phyloP scores from a whole-genome alignment of 2,888 invertebrate species.

The Trissoscelio sp. region DNA sequence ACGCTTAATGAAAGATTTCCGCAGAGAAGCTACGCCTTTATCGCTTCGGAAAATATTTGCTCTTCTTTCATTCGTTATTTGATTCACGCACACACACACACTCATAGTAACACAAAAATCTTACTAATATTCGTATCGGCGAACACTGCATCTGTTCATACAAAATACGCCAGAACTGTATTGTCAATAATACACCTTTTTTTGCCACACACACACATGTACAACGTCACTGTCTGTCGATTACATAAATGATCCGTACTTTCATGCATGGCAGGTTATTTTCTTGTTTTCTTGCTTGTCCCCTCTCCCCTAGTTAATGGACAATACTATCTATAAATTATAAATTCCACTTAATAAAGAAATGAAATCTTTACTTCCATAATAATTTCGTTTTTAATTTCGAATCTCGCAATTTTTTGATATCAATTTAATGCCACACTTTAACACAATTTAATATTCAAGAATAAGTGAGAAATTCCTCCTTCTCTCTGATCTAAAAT shows the following conservation, averaged over 20 bases:
- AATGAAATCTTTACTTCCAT: not conserved
- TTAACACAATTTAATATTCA: slow-evolving; percentile 41
- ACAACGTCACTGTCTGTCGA: slow-evolving; percentile 18
- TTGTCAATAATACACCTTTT: slow-evolving; percentile 37
- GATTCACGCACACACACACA: slow-evolving; percentile 44
- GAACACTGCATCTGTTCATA: slow-evolving; percentile 58
- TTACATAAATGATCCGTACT: slow-evolving; percentile 37
- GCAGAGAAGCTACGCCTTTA: slow-evolving; percentile 64
- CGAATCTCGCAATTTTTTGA: no score
- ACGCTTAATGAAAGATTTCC: slow-evolving; percentile 79
- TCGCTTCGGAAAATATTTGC: slow-evolving; percentile 67
- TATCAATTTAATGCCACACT: no score
- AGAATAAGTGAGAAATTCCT: slow-evolving; percentile 45
- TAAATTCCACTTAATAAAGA: not conserved
- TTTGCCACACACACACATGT: not conserved
- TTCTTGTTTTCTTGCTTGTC: not conserved
- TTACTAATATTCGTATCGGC: slow-evolving; percentile 56
- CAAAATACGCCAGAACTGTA: slow-evolving; percentile 39
- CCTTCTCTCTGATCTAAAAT: slow-evolving; percentile 5
- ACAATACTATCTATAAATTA: not conserved
- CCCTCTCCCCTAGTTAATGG: not conserved
- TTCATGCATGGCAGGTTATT: slow-evolving; percentile 18
- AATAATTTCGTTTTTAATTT: no score
- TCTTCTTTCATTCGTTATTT: slow-evolving; percentile 64
- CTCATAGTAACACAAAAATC: slow-evolving; percentile 39